Evolutionary conservation across 2,888 invertebrate genomes (phyloP).

Genomic region (Melanophora roralis): DNA sequence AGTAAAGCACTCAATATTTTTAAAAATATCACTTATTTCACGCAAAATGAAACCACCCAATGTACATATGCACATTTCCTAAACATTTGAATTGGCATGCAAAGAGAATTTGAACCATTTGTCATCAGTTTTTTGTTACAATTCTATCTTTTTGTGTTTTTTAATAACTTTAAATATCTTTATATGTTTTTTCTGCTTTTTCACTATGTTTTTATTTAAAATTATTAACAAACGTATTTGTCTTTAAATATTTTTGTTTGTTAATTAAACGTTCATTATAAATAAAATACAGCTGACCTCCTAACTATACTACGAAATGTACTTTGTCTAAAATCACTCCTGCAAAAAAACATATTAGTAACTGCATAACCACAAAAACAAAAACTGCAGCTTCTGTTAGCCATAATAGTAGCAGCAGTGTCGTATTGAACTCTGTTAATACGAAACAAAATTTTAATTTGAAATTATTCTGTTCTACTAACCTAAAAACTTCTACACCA

Average conservation of each 20-base stretch:
- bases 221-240: slow-evolving; percentile 5
- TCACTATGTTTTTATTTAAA: slow-evolving; percentile 28
- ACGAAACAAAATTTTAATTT: slow-evolving; percentile 41
- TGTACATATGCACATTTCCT: too few relatives aligned
- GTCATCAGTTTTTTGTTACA: slow-evolving; percentile 2
- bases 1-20: slow-evolving; percentile 69
- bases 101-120: neutral
- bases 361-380: neutral
- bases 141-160: neutral
- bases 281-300: slow-evolving; percentile 56
- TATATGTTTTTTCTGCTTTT: neutral
- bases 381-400: neutral
- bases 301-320: slow-evolving; percentile 26
- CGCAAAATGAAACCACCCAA: too few relatives aligned
- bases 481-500: slow-evolving; percentile 10
- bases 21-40: neutral
- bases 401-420: neutral
- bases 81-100: slow-evolving; percentile 24
- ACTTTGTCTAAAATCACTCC: too few relatives aligned
- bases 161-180: neutral
- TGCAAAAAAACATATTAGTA: neutral
- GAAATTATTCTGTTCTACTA: slow-evolving; percentile 33
- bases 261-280: slow-evolving; percentile 15
- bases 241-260: slow-evolving; percentile 24
- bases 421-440: neutral